Base-by-base conservation (phyloP, 2,888 invertebrate genomes). In the Oligia latruncula region DNA sequence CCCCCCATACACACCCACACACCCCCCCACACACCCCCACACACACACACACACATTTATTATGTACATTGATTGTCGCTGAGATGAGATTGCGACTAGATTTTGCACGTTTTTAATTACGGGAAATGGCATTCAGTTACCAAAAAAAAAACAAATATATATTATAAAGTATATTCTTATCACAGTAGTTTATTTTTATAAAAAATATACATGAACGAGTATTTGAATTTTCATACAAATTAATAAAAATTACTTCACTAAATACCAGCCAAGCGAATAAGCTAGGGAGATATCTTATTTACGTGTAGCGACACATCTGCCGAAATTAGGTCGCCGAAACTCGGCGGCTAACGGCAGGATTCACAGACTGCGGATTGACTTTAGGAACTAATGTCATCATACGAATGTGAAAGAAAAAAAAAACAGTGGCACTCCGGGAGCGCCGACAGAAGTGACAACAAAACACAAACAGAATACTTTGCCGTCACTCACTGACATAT, bases 171-270 rank as follows among this genome's bases (percentile, higher is more conserved):
- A 71, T 62, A 62, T 46, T 74, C 55, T 66, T 79, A 78, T 74
- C 85, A 85, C 85, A 85, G 76, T 66, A 74, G 5, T 58, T 29
- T 62, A 74, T 64, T 66, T 82, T 71, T 64, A 74, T 29, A 67
- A 74, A 81, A 84, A 81, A 81, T 65, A 77, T 80, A 81, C 62
- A 55, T n/a, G 3, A 49, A 73, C 43, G 84, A 84, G 84, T 84
- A 84, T 84, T 84, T 58, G 0, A 40, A 60, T 68, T 52, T 40
- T 77, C 66, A 49, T 82, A 83, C 3, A 35, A 43, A 40, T 17
- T 40, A 58, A 71, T 65, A 17, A 62, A 66, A 17, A 0, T 9
- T 60, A 67, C 11, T 73, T 11, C 55, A 60, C 0, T 72, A 4
- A 23, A 49, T 11, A 65, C 20, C 40, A 0, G 0, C 9, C 9